Base-by-base conservation (phyloP, 2,888 invertebrate genomes). In the Philaethria dido region DNA sequence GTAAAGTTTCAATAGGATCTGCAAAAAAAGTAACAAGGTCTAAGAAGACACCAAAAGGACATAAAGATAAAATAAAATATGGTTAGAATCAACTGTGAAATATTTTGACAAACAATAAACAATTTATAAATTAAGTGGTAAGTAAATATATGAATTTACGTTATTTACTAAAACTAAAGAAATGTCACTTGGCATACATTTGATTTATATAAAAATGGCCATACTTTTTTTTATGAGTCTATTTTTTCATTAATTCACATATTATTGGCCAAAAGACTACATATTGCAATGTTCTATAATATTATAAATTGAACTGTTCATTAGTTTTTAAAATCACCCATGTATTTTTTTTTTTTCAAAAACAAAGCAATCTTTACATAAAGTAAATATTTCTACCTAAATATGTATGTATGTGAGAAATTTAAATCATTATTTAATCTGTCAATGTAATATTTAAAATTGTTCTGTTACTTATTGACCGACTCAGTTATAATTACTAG, bases 21-120 rank as follows among this genome's bases (percentile, higher is more conserved):
- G 89, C 85, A 14, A 91, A 87, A 70, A 89, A 86, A 70, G 76
- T 81, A 36, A 80, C n/a, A 39, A 75, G 74, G 68, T 60, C 55
- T 55, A 75, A 70, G 45, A 75, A 64, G 63, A 62, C 66, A 22
- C 74, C 74, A 62, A 72, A 68, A 55, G 69, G 65, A 29, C 29
- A 69, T 63, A 62, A 66, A 50, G 73, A 75, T 64, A 75, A 66
- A 70, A 22, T 61, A 14, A 74, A 72, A 47, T 59, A 69, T 59
- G 65, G 42, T 62, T 60, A 65, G 25, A 33, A 16, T 64, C 1
- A 33, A 48, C 1, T 1, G 39, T 39, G 6, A 2, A 13, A 13
- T 33, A 39, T 39, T 13, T 39, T 13, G 13, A 39, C 13, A 13
- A 39, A 39, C 13, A 13, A 3, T 13, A 39, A 39, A 13, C 13